Evolutionary conservation across 2,888 invertebrate species (phyloP).

Genomic region (Polyommatus iphigenia): DNA sequence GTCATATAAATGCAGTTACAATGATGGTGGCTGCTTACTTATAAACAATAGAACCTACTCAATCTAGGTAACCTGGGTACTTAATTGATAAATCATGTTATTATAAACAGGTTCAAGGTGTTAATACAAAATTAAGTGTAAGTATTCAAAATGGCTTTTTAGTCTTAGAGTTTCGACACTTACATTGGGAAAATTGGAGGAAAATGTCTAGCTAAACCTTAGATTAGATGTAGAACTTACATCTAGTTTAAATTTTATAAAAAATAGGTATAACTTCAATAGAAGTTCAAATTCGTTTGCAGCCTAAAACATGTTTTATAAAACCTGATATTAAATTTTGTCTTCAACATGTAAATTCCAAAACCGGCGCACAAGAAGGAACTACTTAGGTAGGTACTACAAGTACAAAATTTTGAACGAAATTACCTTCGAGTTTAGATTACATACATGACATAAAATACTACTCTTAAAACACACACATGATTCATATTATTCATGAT

Average conservation of each 20-base stretch:
- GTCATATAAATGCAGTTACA: conserved; percentile 6
- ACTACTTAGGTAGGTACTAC: too few species aligned
- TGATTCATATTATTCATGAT: neutral
- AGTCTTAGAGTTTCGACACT: too few species aligned
- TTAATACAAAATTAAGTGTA: neutral
- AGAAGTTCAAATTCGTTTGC: neutral
- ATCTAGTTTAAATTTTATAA: too few species aligned
- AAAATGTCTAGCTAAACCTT: too few species aligned
- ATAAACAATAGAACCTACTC: conserved; percentile 7
- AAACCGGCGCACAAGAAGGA: too few species aligned
- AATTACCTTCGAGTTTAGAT: neutral
- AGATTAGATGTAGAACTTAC: too few species aligned
- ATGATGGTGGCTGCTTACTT: neutral
- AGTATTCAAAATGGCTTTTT: neutral
- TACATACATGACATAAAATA: neutral
- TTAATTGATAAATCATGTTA: neutral
- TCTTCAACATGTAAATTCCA: neutral
- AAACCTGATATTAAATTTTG: neutral
- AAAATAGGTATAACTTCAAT: neutral
- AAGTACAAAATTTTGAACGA: neutral
- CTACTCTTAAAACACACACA: neutral
- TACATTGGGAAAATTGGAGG: too few species aligned
- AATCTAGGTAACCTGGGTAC: neutral
- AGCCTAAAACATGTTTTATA: neutral
- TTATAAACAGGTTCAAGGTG: neutral